phyloP scores from a whole-genome alignment of 2,888 invertebrate genomes.

The Cheilosia variabilis region DNA sequence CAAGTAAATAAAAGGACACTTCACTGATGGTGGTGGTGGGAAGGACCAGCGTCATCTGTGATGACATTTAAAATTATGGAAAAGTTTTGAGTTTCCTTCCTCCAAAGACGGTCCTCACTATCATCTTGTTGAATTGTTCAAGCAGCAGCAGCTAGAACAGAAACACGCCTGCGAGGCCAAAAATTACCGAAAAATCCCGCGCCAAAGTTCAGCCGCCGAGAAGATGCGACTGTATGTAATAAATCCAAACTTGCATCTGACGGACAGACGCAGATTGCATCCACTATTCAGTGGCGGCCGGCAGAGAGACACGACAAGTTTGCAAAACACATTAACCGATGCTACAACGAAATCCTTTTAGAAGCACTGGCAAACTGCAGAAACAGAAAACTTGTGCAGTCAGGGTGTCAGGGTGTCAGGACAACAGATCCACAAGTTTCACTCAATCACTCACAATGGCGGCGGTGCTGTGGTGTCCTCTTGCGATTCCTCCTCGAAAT shows the following conservation, averaged over 20 bases:
- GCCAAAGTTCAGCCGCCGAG: conserved; percentile 25
- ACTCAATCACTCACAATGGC: conserved; percentile 63
- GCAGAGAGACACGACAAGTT: conserved; percentile 49
- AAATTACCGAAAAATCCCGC: conserved; percentile 35
- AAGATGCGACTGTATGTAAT: conserved; percentile 28
- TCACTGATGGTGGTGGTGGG: conserved; percentile 9
- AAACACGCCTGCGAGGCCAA: conserved; percentile 43
- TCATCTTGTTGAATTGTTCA: conserved; percentile 68
- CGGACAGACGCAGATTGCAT: conserved; percentile 61
- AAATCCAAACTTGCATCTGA: conserved; percentile 55
- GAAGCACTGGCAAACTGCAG: conserved; percentile 28
- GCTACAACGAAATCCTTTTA: conserved; percentile 73
- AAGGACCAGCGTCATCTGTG: conserved; percentile 61
- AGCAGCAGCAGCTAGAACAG: conserved; percentile 47
- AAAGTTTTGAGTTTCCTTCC: conserved; percentile 68
- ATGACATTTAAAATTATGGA: conserved; percentile 73
- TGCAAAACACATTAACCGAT: conserved; percentile 71
- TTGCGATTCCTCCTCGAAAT: conserved; percentile 30
- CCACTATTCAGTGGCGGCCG: conserved; percentile 21
- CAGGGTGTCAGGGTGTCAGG: conserved; percentile 70
- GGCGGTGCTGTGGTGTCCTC: not conserved
- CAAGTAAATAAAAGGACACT: conserved; percentile 57
- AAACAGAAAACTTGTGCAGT: conserved; percentile 59
- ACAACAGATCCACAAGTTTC: conserved; percentile 64
- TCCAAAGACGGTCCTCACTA: not conserved